phyloP scores from a whole-genome alignment of 2,113 vertebrate genomes.

The Clarias macrocephalus region DNA sequence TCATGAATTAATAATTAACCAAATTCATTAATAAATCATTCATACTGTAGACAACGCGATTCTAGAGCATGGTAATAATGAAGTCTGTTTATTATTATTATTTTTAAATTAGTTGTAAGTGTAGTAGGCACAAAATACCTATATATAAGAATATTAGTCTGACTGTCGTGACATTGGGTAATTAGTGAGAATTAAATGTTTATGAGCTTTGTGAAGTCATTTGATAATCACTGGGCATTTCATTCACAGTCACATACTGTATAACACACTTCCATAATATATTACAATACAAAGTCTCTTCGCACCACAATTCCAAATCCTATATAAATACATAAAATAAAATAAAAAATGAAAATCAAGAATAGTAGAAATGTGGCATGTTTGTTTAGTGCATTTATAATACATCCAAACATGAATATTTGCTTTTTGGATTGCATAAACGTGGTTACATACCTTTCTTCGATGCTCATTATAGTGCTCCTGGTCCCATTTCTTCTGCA shows the following conservation, averaged over 20 bases:
- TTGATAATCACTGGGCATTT: background rate
- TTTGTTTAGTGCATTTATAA: background rate
- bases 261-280: background rate
- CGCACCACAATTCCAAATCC: background rate
- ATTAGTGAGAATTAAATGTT: background rate
- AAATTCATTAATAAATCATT: background rate
- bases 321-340: background rate
- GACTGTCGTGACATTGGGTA: background rate
- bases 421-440: background rate
- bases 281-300: background rate
- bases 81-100: background rate
- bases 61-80: background rate
- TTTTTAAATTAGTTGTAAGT: background rate
- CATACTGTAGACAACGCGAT: background rate
- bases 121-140: background rate
- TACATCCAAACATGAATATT: background rate
- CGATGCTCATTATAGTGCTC: slow-evolving; percentile 65
- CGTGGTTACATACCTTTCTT: slow-evolving; percentile 66
- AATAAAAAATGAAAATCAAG: too few species aligned
- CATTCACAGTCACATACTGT: background rate
- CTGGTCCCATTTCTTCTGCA: slow-evolving; percentile 77
- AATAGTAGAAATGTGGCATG: background rate
- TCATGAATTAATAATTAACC: background rate
- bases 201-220: background rate
- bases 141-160: background rate